These are phyloP conservation scores for Amphilophus citrinellus DNA, from an alignment of 2,113 vertebrate species.

Conservation along the genomic window DNA sequence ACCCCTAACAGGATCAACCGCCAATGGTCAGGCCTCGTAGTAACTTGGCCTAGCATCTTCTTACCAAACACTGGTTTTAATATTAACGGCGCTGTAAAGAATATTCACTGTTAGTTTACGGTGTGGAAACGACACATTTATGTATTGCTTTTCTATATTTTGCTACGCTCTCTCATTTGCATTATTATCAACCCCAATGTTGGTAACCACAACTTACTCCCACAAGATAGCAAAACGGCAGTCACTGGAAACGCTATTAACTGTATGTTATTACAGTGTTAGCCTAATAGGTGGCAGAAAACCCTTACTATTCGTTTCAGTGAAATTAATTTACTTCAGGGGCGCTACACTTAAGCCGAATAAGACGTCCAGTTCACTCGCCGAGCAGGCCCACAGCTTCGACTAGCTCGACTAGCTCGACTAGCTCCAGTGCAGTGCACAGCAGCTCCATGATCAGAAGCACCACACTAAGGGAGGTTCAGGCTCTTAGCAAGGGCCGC, in stretches of 20 bases:
- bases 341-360: not conserved
- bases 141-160: not conserved
- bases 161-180: not conserved
- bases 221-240: conserved; percentile 5
- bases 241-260: not conserved
- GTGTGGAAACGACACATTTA: not conserved
- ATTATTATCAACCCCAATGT: not conserved
- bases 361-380: conserved; percentile 30
- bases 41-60: not conserved
- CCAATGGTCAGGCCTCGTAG: not conserved
- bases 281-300: not conserved
- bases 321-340: not conserved
- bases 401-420: conserved; percentile 39
- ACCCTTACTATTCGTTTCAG: not conserved
- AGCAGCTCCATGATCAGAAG: conserved; percentile 49
- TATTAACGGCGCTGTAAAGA: not conserved
- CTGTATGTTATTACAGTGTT: not conserved
- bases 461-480: conserved; percentile 34
- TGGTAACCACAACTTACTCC: conserved; percentile 25
- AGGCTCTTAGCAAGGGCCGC: conserved; percentile 43
- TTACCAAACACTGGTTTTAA: not conserved
- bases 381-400: conserved; percentile 43
- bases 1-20: not conserved
- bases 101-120: not conserved
- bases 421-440: conserved; percentile 39